These are phyloP conservation scores for Prenolepis imparis DNA, from an alignment of 2,888 invertebrate genomes.

Conservation along the genomic window DNA sequence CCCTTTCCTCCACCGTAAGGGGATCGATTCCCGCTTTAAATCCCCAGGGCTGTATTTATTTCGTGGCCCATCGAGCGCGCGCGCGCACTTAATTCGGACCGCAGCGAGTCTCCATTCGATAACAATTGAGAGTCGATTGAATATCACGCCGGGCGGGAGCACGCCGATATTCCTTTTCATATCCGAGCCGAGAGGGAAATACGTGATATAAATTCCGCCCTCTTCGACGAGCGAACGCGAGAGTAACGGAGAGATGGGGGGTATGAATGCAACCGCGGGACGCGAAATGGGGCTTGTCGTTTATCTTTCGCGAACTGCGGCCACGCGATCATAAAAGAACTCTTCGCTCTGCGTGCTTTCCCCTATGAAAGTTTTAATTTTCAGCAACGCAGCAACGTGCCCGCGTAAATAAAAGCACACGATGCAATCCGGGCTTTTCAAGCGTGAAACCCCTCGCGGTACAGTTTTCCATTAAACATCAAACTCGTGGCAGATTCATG, in stretches of 20 bases:
- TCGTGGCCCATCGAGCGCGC: conserved; percentile 64
- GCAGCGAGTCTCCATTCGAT: conserved; percentile 56
- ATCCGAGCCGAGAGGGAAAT: conserved; percentile 35
- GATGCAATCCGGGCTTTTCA: conserved; percentile 26
- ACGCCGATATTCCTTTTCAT: conserved; percentile 50
- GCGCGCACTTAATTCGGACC: conserved; percentile 63
- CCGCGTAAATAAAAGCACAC: conserved; percentile 38
- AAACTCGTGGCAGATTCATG: conserved; percentile 21
- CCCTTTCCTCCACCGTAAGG: background rate
- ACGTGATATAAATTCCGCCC: conserved; percentile 48
- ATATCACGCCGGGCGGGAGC: conserved; percentile 17
- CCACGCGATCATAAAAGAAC: conserved; percentile 42
- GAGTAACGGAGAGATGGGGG: background rate
- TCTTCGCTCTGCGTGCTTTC: conserved; percentile 38
- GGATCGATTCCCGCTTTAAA: conserved; percentile 56
- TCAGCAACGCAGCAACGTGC: conserved; percentile 42
- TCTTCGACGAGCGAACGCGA: conserved; percentile 18
- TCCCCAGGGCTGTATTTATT: conserved; percentile 65
- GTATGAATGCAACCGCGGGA: conserved; percentile 44
- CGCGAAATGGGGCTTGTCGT: conserved; percentile 48
- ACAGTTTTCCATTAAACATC: conserved; percentile 33
- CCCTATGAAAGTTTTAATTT: conserved; percentile 50
- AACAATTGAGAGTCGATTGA: conserved; percentile 64
- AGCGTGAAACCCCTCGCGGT: conserved; percentile 12
- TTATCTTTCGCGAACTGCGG: conserved; percentile 45